phyloP scores from a whole-genome alignment of 2,888 invertebrate species.

The Parochlus steinenii region DNA sequence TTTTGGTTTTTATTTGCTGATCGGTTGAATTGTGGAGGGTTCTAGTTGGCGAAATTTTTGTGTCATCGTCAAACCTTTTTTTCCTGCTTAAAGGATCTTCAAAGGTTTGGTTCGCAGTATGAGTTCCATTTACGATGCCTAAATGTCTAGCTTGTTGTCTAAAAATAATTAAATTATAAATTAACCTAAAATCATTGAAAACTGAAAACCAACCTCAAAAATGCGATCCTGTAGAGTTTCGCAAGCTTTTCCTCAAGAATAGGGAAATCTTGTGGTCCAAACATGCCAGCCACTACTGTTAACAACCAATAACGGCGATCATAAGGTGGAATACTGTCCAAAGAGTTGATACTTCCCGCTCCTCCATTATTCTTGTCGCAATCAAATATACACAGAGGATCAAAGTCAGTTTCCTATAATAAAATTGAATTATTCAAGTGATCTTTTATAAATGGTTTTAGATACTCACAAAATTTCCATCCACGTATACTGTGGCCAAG shows the following conservation, averaged over 20 bases:
- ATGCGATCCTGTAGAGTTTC: conserved; percentile 62
- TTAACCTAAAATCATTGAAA: conserved; percentile 10
- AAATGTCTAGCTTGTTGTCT: conserved; percentile 70
- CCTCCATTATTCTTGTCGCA: conserved; percentile 16
- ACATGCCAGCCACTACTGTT: conserved; percentile 47
- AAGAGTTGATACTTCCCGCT: conserved; percentile 20
- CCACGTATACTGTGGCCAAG: conserved; percentile 51
- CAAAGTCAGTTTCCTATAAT: conserved; percentile 20
- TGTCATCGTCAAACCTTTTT: neutral
- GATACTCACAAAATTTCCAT: conserved; percentile 33
- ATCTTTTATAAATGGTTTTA: conserved; percentile 12
- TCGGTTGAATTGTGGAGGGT: conserved; percentile 11
- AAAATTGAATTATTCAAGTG: conserved; percentile 1
- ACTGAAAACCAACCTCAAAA: conserved; percentile 41
- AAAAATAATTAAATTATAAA: conserved; percentile 15
- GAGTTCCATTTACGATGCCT: conserved; percentile 43
- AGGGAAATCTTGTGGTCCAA: conserved; percentile 36
- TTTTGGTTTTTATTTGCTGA: conserved; percentile 15
- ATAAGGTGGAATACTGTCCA: conserved; percentile 27
- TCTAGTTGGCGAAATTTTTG: conserved; percentile 9
- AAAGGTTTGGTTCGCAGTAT: conserved; percentile 28
- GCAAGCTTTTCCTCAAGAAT: conserved; percentile 59
- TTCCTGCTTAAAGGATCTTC: neutral
- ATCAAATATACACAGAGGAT: conserved; percentile 20
- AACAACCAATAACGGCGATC: conserved; percentile 66